These are phyloP conservation scores for Deilephila porcellus DNA, from an alignment of 2,888 invertebrate genomes.

Conservation along the genomic window DNA sequence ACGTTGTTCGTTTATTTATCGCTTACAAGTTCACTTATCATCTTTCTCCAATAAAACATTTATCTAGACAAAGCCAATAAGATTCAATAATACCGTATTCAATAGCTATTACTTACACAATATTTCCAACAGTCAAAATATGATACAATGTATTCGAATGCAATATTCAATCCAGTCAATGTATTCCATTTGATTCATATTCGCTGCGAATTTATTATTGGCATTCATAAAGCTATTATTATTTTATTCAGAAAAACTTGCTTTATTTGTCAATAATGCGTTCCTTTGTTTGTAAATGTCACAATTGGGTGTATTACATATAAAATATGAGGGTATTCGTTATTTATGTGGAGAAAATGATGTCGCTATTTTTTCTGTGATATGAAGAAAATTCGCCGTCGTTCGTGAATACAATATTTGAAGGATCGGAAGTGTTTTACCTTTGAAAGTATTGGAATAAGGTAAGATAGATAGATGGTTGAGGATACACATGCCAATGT, in stretches of 20 bases:
- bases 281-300: not conserved
- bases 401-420: too few relatives aligned
- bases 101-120: not conserved
- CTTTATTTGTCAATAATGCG: not conserved
- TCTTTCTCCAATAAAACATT: not conserved
- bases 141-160: not conserved
- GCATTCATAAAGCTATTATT: not conserved
- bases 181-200: not conserved
- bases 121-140: not conserved
- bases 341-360: too few relatives aligned
- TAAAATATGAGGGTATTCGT: too few relatives aligned
- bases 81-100: not conserved
- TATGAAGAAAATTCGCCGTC: too few relatives aligned
- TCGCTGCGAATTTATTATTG: constrained; percentile 1
- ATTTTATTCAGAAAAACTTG: not conserved
- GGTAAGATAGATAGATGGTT: too few relatives aligned
- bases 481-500: too few relatives aligned
- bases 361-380: too few relatives aligned
- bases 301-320: not conserved
- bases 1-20: too few relatives aligned
- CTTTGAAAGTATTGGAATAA: too few relatives aligned
- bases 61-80: not conserved
- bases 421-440: too few relatives aligned
- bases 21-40: not conserved
- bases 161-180: not conserved